Percentiles rank a stretch among this genome's conserved stretches.
phyloP scores from a whole-genome alignment of 1,140 invertebrate genomes.

The Solenopsis fugax region DNA sequence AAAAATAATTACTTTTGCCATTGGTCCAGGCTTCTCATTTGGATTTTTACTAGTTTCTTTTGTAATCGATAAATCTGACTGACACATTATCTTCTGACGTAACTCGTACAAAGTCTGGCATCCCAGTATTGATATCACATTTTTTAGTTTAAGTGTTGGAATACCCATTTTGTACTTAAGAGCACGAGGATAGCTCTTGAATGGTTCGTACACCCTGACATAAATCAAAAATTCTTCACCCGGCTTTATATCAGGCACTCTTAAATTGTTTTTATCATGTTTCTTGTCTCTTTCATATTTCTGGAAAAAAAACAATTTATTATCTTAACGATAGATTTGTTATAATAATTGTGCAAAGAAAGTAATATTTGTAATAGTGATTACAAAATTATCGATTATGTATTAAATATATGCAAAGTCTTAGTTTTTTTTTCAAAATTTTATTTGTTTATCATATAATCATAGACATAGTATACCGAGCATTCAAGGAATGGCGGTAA shows the following conservation, averaged over 20 bases:
- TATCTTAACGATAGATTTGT: too few species aligned
- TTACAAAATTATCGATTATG: too few species aligned
- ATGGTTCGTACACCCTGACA: constrained; percentile 85
- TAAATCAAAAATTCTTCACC: constrained; percentile 83
- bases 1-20: constrained; percentile 85
- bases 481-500: too few species aligned
- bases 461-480: too few species aligned
- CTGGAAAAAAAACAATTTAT: too few species aligned
- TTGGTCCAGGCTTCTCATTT: constrained; percentile 78
- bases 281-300: too few species aligned
- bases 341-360: too few species aligned
- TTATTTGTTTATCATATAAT: too few species aligned
- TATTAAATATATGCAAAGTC: too few species aligned
- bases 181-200: constrained; percentile 10
- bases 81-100: constrained; percentile 90
- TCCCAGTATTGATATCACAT: constrained; percentile 89
- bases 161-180: background rate
- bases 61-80: constrained; percentile 89
- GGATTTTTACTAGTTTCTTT: constrained; percentile 89
- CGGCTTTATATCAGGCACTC: constrained; percentile 24
- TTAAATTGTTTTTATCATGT: too few species aligned
- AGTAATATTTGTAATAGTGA: too few species aligned
- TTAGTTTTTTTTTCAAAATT: too few species aligned
- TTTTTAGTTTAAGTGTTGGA: constrained; percentile 82
- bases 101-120: constrained; percentile 89